Conservation (phyloP, 2,797 vertebrate genomes). For the Champsocephalus gunnari region DNA sequence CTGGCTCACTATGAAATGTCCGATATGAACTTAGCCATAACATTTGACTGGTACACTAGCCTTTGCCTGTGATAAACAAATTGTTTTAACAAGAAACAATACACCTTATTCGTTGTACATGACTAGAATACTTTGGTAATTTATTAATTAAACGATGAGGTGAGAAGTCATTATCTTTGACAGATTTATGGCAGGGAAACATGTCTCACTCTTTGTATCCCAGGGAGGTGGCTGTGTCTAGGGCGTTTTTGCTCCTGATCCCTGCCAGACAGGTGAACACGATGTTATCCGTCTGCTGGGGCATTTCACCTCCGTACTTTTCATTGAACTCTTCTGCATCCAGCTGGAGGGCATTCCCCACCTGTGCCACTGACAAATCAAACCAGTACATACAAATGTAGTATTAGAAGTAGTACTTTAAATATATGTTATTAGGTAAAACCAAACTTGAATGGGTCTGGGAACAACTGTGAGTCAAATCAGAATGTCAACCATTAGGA, state of each 20-base stretch:
- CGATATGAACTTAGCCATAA: neutral
- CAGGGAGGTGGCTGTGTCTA: slow-evolving; percentile 84
- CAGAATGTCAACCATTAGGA: neutral
- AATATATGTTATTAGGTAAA: neutral
- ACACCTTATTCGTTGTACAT: neutral
- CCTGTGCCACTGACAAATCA: slow-evolving; percentile 86
- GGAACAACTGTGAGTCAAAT: neutral
- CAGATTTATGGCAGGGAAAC: neutral
- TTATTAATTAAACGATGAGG: neutral
- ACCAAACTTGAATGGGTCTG: neutral
- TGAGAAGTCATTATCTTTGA: slow-evolving; percentile 1
- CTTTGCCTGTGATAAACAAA: neutral
- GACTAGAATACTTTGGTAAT: neutral
- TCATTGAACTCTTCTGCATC: slow-evolving; percentile 86
- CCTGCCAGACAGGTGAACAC: slow-evolving; percentile 93
- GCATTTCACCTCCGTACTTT: slow-evolving; percentile 88
- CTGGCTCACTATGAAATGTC: slow-evolving; percentile 1
- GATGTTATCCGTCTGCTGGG: slow-evolving; percentile 85
- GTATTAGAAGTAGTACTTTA: neutral
- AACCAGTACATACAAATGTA: slow-evolving; percentile 17
- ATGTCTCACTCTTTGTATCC: slow-evolving; percentile 90
- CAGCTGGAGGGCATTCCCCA: slow-evolving; percentile 89
- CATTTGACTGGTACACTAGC: neutral
- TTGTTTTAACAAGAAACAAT: neutral
- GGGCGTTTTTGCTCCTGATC: slow-evolving; percentile 88